Evolutionary conservation across 2,888 invertebrate species (phyloP).

Genomic region (Ptilodon capucinus): DNA sequence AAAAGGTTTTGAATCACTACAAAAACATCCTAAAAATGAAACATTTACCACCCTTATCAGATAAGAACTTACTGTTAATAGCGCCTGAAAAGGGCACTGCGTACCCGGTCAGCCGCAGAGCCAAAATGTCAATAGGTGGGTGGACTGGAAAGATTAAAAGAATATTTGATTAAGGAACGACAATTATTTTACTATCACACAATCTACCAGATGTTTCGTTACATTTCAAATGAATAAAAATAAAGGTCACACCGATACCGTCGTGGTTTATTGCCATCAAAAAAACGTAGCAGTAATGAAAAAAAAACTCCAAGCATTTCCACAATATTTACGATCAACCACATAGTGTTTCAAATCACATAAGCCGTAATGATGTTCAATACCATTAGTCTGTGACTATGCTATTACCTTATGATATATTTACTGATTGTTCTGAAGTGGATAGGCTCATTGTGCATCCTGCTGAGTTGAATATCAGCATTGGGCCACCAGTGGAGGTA

Average conservation of each 20-base stretch:
- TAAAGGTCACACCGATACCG: not conserved
- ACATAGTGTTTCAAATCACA: constrained; percentile 8
- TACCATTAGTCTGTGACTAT: constrained; percentile 17
- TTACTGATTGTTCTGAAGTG: constrained; percentile 3
- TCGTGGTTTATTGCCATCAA: not conserved
- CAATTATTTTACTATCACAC: not conserved
- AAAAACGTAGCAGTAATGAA: not conserved
- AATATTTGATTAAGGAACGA: not conserved
- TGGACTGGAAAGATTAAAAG: not conserved
- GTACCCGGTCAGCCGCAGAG: not conserved
- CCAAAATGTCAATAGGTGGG: not conserved
- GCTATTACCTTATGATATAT: constrained; percentile 18
- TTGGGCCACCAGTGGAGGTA: constrained; percentile 1
- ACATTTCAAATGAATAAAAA: not conserved
- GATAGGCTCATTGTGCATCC: constrained; percentile 15
- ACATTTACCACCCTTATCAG: no score
- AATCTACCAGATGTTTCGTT: not conserved
- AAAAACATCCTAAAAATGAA: no score
- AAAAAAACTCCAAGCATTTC: not conserved
- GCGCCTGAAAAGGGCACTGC: not conserved
- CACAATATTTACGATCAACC: constrained; percentile 7
- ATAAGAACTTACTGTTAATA: not conserved
- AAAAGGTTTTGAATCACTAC: no score
- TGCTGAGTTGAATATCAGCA: constrained; percentile 29
- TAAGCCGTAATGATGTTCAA: constrained; percentile 10